Conservation (phyloP, 2,888 invertebrate species). For the Taenaris catops region DNA sequence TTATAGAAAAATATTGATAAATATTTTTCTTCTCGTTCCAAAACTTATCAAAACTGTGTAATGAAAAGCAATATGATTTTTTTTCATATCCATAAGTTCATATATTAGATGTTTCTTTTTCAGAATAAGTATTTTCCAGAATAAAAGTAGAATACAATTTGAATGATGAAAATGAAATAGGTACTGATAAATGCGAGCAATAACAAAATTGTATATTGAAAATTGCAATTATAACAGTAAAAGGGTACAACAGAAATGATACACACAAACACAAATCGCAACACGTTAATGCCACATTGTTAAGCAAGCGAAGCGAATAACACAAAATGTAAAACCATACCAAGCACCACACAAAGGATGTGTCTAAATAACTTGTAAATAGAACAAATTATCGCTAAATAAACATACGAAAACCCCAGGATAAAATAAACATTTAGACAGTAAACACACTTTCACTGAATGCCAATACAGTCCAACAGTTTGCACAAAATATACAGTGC, state of each 20-base stretch:
- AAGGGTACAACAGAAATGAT: conserved; percentile 34
- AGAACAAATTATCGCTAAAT: conserved; percentile 6
- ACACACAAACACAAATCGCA: conserved; percentile 79
- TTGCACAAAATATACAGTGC: conserved; percentile 57
- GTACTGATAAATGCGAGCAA: too few species aligned
- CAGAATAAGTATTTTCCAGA: too few species aligned
- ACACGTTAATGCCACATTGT: conserved; percentile 50
- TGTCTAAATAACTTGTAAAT: conserved; percentile 18
- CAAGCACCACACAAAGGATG: conserved; percentile 19
- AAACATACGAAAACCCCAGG: not conserved
- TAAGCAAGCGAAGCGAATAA: conserved; percentile 45
- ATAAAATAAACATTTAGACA: conserved; percentile 10
- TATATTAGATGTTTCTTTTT: too few species aligned
- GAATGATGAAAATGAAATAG: too few species aligned
- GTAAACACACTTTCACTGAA: conserved; percentile 11
- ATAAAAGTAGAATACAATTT: too few species aligned
- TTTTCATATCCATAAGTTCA: too few species aligned
- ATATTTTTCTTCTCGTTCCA: too few species aligned
- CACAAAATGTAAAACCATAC: conserved; percentile 18
- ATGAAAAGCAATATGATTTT: too few species aligned
- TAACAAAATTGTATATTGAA: conserved; percentile 1
- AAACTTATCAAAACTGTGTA: too few species aligned
- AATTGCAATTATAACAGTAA: too few species aligned
- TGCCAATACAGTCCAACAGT: conserved; percentile 16
- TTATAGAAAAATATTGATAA: too few species aligned